Conservation (phyloP, 2,113 vertebrate species). For the Dissostichus mawsoni region DNA sequence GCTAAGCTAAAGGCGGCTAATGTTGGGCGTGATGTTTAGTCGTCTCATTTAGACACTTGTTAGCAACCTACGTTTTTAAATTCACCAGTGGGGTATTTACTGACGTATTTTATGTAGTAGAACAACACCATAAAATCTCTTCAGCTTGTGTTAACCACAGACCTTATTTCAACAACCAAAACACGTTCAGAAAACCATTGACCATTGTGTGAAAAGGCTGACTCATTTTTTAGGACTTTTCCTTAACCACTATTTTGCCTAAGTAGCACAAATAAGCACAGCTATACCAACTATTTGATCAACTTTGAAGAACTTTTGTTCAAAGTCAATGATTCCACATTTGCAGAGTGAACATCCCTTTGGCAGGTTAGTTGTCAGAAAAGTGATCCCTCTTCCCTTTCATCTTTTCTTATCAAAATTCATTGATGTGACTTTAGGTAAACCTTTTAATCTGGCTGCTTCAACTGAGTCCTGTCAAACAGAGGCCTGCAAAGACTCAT, state of each 20-base stretch:
- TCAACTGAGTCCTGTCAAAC: background rate
- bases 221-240: too few species aligned
- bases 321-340: background rate
- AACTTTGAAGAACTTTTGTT: conserved; percentile 37
- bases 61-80: too few species aligned
- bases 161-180: too few species aligned
- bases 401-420: conserved; percentile 27
- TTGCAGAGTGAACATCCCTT: background rate
- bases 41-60: too few species aligned
- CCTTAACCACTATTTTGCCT: background rate
- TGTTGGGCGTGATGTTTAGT: too few species aligned
- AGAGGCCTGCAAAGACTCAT: conserved; percentile 10
- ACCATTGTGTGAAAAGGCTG: too few species aligned
- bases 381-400: conserved; percentile 27
- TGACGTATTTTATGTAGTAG: too few species aligned
- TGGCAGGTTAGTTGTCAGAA: background rate
- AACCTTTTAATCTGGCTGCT: conserved; percentile 33
- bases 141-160: too few species aligned
- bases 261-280: background rate
- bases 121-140: too few species aligned
- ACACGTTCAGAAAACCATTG: too few species aligned
- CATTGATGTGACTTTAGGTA: background rate
- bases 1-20: too few species aligned
- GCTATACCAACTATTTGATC: conserved; percentile 1
- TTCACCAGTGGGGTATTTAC: too few species aligned